phyloP scores from a whole-genome alignment of 2,888 invertebrate species.

The Tenthredo livida region DNA sequence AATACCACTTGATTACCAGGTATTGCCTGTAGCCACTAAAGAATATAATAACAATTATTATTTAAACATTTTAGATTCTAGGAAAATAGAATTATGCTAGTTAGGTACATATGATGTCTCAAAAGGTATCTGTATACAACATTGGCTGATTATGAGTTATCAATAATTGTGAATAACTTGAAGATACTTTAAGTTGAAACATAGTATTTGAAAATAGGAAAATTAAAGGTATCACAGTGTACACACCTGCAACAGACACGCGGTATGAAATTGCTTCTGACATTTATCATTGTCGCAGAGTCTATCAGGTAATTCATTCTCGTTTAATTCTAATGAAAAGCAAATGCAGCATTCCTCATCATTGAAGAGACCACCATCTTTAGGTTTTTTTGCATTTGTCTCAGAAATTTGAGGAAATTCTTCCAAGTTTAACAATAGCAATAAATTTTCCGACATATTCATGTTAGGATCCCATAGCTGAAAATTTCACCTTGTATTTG shows the following conservation, averaged over 20 bases:
- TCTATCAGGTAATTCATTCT: constrained; percentile 67
- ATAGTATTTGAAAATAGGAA: neutral
- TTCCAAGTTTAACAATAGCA: constrained; percentile 66
- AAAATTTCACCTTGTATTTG: constrained; percentile 49
- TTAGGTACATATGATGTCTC: neutral
- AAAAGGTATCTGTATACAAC: neutral
- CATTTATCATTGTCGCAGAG: constrained; percentile 73
- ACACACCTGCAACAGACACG: constrained; percentile 70
- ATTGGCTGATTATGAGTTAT: neutral
- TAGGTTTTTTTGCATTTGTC: constrained; percentile 37
- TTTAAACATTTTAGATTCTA: neutral
- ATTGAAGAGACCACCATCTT: constrained; percentile 62
- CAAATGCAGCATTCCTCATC: constrained; percentile 75
- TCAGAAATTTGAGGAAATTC: constrained; percentile 67
- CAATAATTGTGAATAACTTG: constrained; percentile 42
- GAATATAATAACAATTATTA: constrained; percentile 53
- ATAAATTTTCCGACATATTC: constrained; percentile 68
- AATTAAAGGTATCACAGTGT: neutral
- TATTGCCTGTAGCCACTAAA: constrained; percentile 72
- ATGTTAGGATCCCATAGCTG: constrained; percentile 71
- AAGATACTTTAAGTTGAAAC: constrained; percentile 12
- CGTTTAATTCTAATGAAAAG: constrained; percentile 68
- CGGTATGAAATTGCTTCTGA: constrained; percentile 69
- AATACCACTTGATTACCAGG: constrained; percentile 70
- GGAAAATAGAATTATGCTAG: neutral